Evolutionary conservation across 2,113 vertebrate species (phyloP).

Genomic region (Castor canadensis): DNA sequence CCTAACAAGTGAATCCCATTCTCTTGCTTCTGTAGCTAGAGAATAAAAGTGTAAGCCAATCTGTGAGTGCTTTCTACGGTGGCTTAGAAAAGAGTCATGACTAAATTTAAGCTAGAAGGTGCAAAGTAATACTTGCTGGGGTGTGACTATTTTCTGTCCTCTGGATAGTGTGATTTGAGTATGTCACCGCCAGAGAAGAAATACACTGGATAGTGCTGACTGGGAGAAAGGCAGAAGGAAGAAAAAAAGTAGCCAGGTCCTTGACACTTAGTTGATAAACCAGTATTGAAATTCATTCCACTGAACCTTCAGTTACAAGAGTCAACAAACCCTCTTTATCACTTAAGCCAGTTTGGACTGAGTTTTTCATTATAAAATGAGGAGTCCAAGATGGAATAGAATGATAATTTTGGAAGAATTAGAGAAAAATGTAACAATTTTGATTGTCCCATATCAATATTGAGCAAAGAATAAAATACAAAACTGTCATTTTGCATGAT

Average conservation of each 20-base stretch:
- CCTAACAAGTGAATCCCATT: not conserved
- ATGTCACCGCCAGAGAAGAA: not conserved
- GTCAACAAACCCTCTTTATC: not conserved
- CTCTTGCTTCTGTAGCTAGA: not conserved
- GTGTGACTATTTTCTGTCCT: not conserved
- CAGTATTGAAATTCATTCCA: not conserved
- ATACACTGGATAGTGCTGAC: not conserved
- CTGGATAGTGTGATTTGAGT: not conserved
- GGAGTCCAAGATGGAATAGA: not conserved
- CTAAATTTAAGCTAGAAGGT: not conserved
- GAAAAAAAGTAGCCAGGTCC: not conserved
- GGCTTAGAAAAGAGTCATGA: not conserved
- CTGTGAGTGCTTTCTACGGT: not conserved
- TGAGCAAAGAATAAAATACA: conserved; percentile 48
- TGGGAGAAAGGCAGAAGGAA: not conserved
- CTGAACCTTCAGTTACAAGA: not conserved
- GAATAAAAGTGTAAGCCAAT: not conserved
- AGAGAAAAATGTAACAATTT: conserved; percentile 31
- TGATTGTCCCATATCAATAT: conserved; percentile 40
- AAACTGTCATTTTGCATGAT: conserved; percentile 15
- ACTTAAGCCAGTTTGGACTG: conserved; percentile 25
- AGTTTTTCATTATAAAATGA: not conserved
- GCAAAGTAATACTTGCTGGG: not conserved
- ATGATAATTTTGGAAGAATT: not conserved
- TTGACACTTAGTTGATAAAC: not conserved